Base-by-base conservation (phyloP, 2,888 invertebrate genomes). In the Gastrophysa polygoni region DNA sequence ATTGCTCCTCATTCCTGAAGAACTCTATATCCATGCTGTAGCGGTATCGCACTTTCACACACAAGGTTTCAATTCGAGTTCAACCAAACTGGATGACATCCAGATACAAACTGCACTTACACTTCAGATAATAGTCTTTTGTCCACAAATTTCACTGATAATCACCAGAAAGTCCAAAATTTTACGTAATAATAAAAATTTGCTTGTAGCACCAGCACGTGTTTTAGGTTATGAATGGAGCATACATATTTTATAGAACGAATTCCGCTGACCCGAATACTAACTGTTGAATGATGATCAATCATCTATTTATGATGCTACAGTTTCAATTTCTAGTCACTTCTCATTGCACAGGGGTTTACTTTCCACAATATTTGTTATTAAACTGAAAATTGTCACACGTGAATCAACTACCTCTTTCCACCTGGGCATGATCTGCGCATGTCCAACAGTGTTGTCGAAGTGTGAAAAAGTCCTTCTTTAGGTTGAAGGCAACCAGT, bases 11-110 rank as follows among this genome's bases (percentile, higher is more conserved):
- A 77, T 83, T 83, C 66, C 82, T 80, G 70, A 83, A 82, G 64
- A 82, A 82, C 71, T 82, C 83, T 64, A 84, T 79, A 78, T 85
- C 84, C 84, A 85, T 85, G 82, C 83, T 58, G n/a, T 54, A 29
- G 60, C 38, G 64, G 62, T 62, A 59, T 64, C 57, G 59, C 54
- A 61, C 60, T 57, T 54, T 56, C 55, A 55, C 32, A 43, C 50
- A 55, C 52, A 47, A 56, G 55, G 52, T 58, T 59, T 55, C n/a
- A n/a, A n/a, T n/a, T n/a, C n/a, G n/a, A n/a, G n/a, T n/a, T n/a
- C 32, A 28, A 52, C 20, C 48, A 44, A 48, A 32, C 24, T 43
- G 28, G n/a, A 21, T 29, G 20, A 49, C 32, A 50, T 32, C 47
- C 54, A 57, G 14, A 20, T 11, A 24, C 24, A 20, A 6, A 20